Evolutionary conservation across 1,140 invertebrate species (phyloP), one percentile per base, ranked within the genome.

Genomic region (Bursaphelenchus mucronatus): DNA sequence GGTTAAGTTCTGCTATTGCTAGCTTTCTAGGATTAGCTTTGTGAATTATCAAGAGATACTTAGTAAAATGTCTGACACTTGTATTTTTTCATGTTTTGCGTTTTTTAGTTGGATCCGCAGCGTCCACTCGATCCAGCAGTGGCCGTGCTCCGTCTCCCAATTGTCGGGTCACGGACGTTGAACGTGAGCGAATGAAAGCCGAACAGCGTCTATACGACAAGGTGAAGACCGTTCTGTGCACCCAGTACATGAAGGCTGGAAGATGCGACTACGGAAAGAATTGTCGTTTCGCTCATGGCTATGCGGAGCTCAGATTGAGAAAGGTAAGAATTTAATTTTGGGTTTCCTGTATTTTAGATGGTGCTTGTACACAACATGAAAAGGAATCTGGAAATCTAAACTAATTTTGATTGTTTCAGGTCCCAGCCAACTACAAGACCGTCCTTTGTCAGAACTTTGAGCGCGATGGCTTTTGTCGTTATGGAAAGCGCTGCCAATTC

Each of bases 231-330:
- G 93, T 97, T 83, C 85, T 97, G 54, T 98, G 94, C 83, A 86
- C 93, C 68, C 91, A 93, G 6, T 98, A 89, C 83, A 91, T 94
- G 81, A 93, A 97, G 83, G 91, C 87, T 71, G 93, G 93, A 51
- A 87, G 88, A 61, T 98, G 94, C 86, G 96, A 96, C 83, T 98
- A 97, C 82, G 93, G 92, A 21, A 93, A 97, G 82, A 97, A 97
- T 82, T 98, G 94, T 81, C 94, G 97, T 82, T 98, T 97, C 83
- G 94, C 94, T 0, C 95, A 98, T 82, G 94, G 94, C 17, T 84
- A 87, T 46, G 87, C 87, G 69, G 95, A 97, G 82, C 84, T 98
- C 64, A 87, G 94, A 7, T 46, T 66, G 13, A 64, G 63, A 17
- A 47, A 47, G 21, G 59, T 52, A 8, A 61, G 49, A 15, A 10